phyloP scores from a whole-genome alignment of 2,888 invertebrate species.

The Octonoba sinensis region DNA sequence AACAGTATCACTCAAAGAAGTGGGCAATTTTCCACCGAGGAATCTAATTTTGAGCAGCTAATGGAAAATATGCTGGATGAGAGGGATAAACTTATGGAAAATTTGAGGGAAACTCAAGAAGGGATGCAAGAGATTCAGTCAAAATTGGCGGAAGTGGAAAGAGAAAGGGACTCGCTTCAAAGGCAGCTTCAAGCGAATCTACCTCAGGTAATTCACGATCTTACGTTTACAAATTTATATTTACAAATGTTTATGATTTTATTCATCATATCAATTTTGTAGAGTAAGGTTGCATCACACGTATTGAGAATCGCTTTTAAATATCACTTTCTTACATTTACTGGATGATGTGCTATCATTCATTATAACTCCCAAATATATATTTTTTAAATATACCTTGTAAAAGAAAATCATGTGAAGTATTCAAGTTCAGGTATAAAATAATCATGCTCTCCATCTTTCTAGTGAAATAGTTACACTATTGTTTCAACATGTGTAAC shows the following conservation, averaged over 20 bases:
- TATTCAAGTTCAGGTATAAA: too few relatives aligned
- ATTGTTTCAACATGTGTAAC: too few relatives aligned
- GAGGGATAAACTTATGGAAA: constrained; percentile 97
- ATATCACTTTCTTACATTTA: too few relatives aligned
- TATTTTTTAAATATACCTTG: too few relatives aligned
- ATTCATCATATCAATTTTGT: neutral
- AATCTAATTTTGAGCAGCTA: constrained; percentile 98
- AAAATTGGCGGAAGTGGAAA: constrained; percentile 89
- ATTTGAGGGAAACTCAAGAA: constrained; percentile 93
- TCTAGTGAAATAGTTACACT: too few relatives aligned
- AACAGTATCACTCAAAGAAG: constrained; percentile 95
- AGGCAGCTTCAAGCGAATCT: constrained; percentile 95
- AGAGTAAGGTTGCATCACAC: too few relatives aligned
- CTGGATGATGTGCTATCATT: too few relatives aligned
- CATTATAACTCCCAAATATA: too few relatives aligned
- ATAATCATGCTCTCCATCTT: too few relatives aligned
- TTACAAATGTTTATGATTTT: neutral
- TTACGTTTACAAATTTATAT: neutral
- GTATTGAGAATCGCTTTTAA: too few relatives aligned
- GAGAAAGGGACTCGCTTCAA: constrained; percentile 94
- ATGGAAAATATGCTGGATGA: constrained; percentile 99
- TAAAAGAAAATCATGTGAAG: too few relatives aligned
- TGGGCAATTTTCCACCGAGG: constrained; percentile 86
- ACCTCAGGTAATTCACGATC: constrained; percentile 83
- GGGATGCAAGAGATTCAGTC: constrained; percentile 89